A percentile compares a stretch with the other conserved stretches of the same genome.
Conservation (phyloP, 1,140 invertebrate genomes). For the Acromyrmex heyeri region DNA sequence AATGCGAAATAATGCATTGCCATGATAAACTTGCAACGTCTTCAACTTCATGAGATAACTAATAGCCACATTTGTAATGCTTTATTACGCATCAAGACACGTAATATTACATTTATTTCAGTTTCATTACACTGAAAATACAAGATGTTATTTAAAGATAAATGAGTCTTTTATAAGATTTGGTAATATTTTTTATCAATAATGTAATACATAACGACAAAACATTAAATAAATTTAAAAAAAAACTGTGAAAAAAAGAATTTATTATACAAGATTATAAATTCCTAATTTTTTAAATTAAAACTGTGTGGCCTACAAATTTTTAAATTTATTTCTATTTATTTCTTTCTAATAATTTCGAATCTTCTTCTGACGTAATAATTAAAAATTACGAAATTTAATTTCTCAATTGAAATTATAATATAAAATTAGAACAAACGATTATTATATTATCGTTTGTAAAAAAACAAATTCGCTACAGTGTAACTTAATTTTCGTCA, state of each 20-base stretch:
- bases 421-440: neutral
- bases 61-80: conserved; percentile 7
- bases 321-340: neutral
- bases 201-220: neutral
- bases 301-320: neutral
- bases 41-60: conserved; percentile 9
- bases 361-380: neutral
- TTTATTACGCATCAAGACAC: neutral
- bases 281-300: neutral
- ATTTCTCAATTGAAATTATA: neutral
- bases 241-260: neutral
- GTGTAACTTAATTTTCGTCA: neutral
- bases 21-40: neutral
- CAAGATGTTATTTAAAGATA: conserved; percentile 22
- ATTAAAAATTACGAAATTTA: neutral
- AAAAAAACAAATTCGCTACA: neutral
- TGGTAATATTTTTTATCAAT: neutral
- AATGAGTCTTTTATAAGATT: neutral
- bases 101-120: conserved; percentile 15
- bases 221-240: neutral
- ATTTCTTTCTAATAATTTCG: neutral
- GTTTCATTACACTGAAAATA: neutral
- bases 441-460: neutral
- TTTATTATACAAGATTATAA: conserved; percentile 8
- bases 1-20: conserved; percentile 26